phyloP scores from a whole-genome alignment of 2,888 invertebrate genomes.

The Oasisia sp. region DNA sequence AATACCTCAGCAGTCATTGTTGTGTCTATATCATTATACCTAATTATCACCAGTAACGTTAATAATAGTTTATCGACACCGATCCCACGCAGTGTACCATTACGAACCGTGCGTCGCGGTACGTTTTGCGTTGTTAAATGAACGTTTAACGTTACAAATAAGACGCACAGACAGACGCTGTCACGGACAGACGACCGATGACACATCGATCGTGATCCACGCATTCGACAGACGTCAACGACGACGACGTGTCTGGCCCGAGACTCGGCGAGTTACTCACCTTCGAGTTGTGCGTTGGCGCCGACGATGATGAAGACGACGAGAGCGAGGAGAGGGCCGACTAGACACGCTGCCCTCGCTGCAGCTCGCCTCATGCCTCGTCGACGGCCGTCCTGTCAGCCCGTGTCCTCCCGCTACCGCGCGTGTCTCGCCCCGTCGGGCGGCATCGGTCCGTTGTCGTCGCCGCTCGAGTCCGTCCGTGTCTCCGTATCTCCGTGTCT shows the following conservation, averaged over 20 bases:
- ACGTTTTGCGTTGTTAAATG: background rate
- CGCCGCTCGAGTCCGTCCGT: background rate
- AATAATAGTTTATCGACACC: too few species aligned
- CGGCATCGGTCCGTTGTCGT: background rate
- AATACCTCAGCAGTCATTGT: too few species aligned
- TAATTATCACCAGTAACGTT: too few species aligned
- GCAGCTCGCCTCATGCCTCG: constrained; percentile 5
- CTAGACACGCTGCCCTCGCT: constrained; percentile 11
- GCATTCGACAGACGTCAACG: background rate
- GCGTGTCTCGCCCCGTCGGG: background rate
- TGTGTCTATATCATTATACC: too few species aligned
- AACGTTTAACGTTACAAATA: background rate
- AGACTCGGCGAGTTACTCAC: background rate
- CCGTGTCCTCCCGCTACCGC: background rate
- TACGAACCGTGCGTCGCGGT: background rate
- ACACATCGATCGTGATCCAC: background rate
- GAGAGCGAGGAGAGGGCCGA: constrained; percentile 9
- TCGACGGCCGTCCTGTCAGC: background rate
- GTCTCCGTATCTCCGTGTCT: background rate
- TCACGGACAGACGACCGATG: background rate
- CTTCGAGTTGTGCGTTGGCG: background rate
- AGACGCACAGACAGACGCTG: background rate
- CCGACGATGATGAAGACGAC: background rate
- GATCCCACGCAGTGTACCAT: too few species aligned
- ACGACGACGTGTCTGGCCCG: background rate